These are phyloP conservation scores for Acestrorhynchus altus DNA, from an alignment of 2,797 vertebrate species.

Conservation along the genomic window DNA sequence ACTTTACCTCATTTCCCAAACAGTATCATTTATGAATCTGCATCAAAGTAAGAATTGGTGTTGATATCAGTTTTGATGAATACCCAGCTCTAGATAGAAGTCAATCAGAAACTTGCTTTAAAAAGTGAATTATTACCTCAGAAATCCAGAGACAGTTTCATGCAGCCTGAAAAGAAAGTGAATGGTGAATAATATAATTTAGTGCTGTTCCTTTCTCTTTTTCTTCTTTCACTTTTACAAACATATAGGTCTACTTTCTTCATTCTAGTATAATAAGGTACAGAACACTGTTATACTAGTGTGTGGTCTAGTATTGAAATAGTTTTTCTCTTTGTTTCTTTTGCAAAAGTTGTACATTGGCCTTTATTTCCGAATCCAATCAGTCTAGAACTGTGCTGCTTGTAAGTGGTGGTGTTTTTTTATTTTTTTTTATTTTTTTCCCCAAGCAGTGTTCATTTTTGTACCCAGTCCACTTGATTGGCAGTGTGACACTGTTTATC, in stretches of 20 bases:
- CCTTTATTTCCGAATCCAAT: constrained; percentile 15
- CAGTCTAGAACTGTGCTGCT: constrained; percentile 21
- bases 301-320: not conserved
- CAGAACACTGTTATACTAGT: not conserved
- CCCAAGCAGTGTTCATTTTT: constrained; percentile 50
- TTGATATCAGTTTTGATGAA: too few relatives aligned
- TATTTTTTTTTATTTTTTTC: too few relatives aligned
- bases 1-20: too few relatives aligned
- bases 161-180: not conserved
- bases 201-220: not conserved
- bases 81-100: not conserved
- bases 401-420: constrained; percentile 29
- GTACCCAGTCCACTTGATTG: constrained; percentile 60
- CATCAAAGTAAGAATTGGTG: too few relatives aligned
- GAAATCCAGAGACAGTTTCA: not conserved
- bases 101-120: not conserved
- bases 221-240: not conserved
- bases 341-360: constrained; percentile 7
- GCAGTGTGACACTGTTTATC: constrained; percentile 47
- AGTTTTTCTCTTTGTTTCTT: not conserved
- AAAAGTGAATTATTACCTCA: constrained; percentile 11
- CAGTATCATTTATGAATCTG: too few relatives aligned
- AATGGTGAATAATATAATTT: not conserved
- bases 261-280: not conserved
- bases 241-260: not conserved